These are phyloP conservation scores for Papilio protenor DNA, from an alignment of 2,888 invertebrate genomes.

Conservation along the genomic window DNA sequence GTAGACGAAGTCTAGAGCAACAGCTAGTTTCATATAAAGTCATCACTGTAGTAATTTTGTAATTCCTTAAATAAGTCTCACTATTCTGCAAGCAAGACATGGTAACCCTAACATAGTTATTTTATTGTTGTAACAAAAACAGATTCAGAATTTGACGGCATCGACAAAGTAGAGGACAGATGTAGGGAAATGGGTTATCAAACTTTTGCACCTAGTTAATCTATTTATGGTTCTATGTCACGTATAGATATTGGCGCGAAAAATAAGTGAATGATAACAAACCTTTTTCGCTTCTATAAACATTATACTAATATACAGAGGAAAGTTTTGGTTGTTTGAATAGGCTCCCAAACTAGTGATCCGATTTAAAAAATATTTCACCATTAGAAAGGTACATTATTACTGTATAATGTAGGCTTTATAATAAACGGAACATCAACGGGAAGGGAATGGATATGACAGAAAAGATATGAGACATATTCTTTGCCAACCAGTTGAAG, in stretches of 20 bases:
- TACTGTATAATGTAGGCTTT: too few species aligned
- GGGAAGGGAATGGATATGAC: too few species aligned
- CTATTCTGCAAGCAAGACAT: neutral
- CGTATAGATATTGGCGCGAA: conserved; percentile 42
- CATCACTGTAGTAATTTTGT: neutral
- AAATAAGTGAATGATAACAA: neutral
- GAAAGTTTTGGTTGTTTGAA: too few species aligned
- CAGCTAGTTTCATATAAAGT: too few species aligned
- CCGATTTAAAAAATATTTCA: too few species aligned
- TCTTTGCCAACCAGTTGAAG: too few species aligned
- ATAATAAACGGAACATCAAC: too few species aligned
- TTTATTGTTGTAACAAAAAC: conserved; percentile 49
- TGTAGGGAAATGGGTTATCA: conserved; percentile 67
- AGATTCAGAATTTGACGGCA: conserved; percentile 2
- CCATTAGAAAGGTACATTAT: too few species aligned
- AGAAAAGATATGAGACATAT: too few species aligned
- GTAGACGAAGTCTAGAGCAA: too few species aligned
- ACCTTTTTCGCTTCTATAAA: neutral
- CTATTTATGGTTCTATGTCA: conserved; percentile 63
- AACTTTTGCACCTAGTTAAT: conserved; percentile 49
- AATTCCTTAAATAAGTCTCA: neutral
- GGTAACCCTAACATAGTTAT: conserved; percentile 13
- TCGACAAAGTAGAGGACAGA: conserved; percentile 58
- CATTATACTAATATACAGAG: too few species aligned
- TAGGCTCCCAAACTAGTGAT: too few species aligned